These are phyloP conservation scores for Lycophotia porphyrea DNA, from an alignment of 2,888 invertebrate species.

Conservation along the genomic window DNA sequence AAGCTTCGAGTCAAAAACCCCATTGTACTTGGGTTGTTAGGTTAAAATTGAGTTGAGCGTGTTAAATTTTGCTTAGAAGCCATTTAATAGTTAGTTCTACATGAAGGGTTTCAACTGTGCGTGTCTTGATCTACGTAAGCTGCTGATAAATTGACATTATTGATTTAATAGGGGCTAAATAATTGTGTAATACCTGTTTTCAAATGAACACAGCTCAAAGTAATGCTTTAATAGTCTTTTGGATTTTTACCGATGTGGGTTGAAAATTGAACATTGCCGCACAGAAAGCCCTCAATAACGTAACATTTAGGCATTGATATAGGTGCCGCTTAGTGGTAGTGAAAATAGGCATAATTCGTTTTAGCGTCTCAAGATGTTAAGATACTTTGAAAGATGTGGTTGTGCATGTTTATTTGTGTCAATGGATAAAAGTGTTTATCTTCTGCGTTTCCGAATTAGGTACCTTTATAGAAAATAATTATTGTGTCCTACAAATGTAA, in stretches of 20 bases:
- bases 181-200: background rate
- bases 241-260: background rate
- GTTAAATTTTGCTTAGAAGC: background rate
- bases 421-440: background rate
- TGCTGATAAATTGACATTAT: constrained; percentile 10
- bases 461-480: background rate
- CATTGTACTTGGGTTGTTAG: background rate
- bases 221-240: background rate
- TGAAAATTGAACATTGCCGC: background rate
- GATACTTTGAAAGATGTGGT: background rate
- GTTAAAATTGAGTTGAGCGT: background rate
- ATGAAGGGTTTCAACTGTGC: background rate
- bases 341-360: background rate
- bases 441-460: background rate
- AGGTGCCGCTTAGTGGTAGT: background rate
- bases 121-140: background rate
- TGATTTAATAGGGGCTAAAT: background rate
- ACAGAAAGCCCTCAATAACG: background rate
- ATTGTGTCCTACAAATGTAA: background rate
- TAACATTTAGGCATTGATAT: background rate
- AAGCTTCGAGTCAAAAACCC: background rate
- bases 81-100: background rate
- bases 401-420: background rate
- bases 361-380: background rate
- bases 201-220: background rate